Evolutionary conservation across 2,113 vertebrate genomes (phyloP), one percentile per base, ranked within the genome.

Genomic region (Diglossa brunneiventris): DNA sequence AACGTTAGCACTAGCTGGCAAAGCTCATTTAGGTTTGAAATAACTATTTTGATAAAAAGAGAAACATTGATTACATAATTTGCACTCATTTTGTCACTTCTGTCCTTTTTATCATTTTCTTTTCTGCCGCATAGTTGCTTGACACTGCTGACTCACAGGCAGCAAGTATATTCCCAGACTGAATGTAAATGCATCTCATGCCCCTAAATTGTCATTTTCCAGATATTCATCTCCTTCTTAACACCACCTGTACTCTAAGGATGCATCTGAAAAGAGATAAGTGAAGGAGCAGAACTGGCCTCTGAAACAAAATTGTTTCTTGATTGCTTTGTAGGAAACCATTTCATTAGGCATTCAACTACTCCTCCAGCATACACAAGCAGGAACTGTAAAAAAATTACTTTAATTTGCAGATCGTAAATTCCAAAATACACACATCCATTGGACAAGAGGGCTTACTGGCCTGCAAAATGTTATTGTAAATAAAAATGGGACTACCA

Each of bases 61-160:
- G 47, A 88, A 92, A 86, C 63, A 87, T 2, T 81, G 92, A 96
- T 96, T 94, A 90, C 73, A 93, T 96, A 93, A 96, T 96, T 93
- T 93, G 86, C 64, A 93, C 95, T 94, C 72, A 94, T 94, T 96
- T 96, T 95, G 95, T 94, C 96, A 96, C 88, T 96, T 90, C 80
- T 95, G 77, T 79, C 87, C 84, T 78, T 90, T 90, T 92, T 75
- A 87, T 63, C 64, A 27, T 92, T 92, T 93, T 95, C 85, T 74
- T 33, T 86, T 88, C 79, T 59, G 66, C 56, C 8, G 69, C 46
- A 70, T 15, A 89, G 64, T 75, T 88, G 66, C 78, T 96, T 96
- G 95, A 96, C 94, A 77, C 89, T 87, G 92, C 94, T 96, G 92
- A 96, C 92, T 96, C 95, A 96, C 55, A 86, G 73, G 63, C n/a